These are phyloP conservation scores for Anoplopoma fimbria DNA, from an alignment of 2,113 vertebrate species.

Conservation along the genomic window DNA sequence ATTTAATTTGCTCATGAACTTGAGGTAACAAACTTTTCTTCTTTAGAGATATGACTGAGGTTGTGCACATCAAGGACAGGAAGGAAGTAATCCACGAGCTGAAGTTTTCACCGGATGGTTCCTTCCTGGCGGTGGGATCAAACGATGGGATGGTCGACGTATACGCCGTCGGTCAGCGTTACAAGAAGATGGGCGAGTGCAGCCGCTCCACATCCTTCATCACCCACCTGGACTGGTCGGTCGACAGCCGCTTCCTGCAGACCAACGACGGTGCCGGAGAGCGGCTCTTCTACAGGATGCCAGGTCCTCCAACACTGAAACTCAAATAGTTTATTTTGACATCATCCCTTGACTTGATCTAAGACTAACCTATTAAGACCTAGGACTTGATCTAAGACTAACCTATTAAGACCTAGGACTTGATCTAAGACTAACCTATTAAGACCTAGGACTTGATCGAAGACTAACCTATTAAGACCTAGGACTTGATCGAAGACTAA, in stretches of 20 bases:
- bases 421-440: neutral
- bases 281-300: slow-evolving; percentile 95
- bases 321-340: neutral
- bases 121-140: slow-evolving; percentile 95
- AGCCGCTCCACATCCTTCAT: slow-evolving; percentile 93
- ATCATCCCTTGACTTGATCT: too few species aligned
- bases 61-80: slow-evolving; percentile 97
- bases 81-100: slow-evolving; percentile 99
- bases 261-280: slow-evolving; percentile 95
- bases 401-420: neutral
- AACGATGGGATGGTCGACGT: slow-evolving; percentile 94
- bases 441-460: neutral
- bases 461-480: neutral
- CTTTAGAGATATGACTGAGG: slow-evolving; percentile 97
- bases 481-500: neutral
- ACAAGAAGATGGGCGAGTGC: slow-evolving; percentile 98
- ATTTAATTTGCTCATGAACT: neutral
- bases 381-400: neutral
- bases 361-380: neutral
- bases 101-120: slow-evolving; percentile 96
- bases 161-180: slow-evolving; percentile 93
- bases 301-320: slow-evolving; percentile 81
- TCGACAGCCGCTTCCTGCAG: slow-evolving; percentile 95
- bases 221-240: slow-evolving; percentile 97
- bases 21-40: neutral